These are phyloP conservation scores for Andricus curvator DNA, from an alignment of 2,888 invertebrate species.

Conservation along the genomic window DNA sequence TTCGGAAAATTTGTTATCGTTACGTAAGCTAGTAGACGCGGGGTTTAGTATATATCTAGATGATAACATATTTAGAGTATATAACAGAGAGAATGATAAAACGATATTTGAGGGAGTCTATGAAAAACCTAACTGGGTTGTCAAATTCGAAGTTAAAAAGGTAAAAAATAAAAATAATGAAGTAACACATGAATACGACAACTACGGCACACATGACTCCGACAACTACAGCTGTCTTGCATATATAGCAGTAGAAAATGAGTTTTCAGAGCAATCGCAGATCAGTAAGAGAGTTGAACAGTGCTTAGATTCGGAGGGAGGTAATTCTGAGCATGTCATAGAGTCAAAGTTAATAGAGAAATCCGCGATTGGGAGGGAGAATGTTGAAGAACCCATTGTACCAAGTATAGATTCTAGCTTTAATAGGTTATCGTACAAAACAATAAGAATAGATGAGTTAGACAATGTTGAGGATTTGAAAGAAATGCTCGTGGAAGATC, in stretches of 20 bases:
- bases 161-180: background rate
- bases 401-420: no score
- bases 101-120: slow-evolving; percentile 51
- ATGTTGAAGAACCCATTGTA: slow-evolving; percentile 35
- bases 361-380: slow-evolving; percentile 51
- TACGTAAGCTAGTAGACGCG: slow-evolving; percentile 54
- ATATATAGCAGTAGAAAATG: slow-evolving; percentile 43
- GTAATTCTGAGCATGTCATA: slow-evolving; percentile 1
- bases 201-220: slow-evolving; percentile 44
- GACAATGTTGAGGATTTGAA: slow-evolving; percentile 22
- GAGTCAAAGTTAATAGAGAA: slow-evolving; percentile 4
- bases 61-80: slow-evolving; percentile 53
- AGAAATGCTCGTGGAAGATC: slow-evolving; percentile 29
- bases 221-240: slow-evolving; percentile 49
- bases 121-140: slow-evolving; percentile 55
- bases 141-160: slow-evolving; percentile 48
- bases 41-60: slow-evolving; percentile 44
- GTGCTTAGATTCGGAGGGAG: slow-evolving; percentile 41
- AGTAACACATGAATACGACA: slow-evolving; percentile 24
- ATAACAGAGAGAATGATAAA: slow-evolving; percentile 48
- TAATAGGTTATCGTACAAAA: background rate
- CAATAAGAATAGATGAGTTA: slow-evolving; percentile 42
- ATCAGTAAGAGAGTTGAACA: background rate
- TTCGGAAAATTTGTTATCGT: slow-evolving; percentile 58
- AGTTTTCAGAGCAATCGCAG: slow-evolving; percentile 43